Conservation (phyloP, 2,113 vertebrate genomes). For the Lepisosteus osseus region DNA sequence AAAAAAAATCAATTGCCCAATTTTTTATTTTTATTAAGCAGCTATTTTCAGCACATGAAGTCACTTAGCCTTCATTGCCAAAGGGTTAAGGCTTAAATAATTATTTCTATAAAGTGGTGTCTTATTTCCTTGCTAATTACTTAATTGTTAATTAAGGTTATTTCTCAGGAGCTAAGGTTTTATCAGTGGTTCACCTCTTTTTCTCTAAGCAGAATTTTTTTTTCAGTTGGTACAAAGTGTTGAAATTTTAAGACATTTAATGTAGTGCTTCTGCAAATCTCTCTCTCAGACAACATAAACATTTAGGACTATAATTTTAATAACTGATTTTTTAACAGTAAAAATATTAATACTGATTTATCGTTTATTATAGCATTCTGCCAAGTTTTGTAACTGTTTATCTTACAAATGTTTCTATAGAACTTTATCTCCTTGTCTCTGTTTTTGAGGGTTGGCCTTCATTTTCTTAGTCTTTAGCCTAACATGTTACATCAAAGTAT, state of each 20-base stretch:
- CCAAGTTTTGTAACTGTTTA: too few relatives aligned
- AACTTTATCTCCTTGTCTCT: constrained; percentile 41
- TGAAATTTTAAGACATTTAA: too few relatives aligned
- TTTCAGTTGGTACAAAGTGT: too few relatives aligned
- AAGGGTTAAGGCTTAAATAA: constrained; percentile 47
- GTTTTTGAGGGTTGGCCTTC: constrained; percentile 19
- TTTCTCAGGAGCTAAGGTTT: constrained; percentile 32
- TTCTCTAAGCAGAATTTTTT: constrained; percentile 16
- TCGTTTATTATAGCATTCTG: too few relatives aligned
- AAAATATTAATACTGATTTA: too few relatives aligned
- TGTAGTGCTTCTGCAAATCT: too few relatives aligned
- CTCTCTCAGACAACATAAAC: too few relatives aligned
- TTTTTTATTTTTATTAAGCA: constrained; percentile 53
- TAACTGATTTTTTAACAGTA: too few relatives aligned
- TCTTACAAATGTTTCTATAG: neutral
- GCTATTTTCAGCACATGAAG: constrained; percentile 26
- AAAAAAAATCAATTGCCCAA: constrained; percentile 66
- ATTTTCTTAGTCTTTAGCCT: too few relatives aligned
- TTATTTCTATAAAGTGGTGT: constrained; percentile 8
- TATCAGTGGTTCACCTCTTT: constrained; percentile 34
- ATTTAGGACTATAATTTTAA: too few relatives aligned
- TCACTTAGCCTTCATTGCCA: constrained; percentile 44
- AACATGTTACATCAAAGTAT: too few relatives aligned
- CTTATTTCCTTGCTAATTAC: constrained; percentile 7
- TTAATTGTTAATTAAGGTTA: constrained; percentile 9